phyloP scores from a whole-genome alignment of 2,113 vertebrate species.

The Urocolius indicus region DNA sequence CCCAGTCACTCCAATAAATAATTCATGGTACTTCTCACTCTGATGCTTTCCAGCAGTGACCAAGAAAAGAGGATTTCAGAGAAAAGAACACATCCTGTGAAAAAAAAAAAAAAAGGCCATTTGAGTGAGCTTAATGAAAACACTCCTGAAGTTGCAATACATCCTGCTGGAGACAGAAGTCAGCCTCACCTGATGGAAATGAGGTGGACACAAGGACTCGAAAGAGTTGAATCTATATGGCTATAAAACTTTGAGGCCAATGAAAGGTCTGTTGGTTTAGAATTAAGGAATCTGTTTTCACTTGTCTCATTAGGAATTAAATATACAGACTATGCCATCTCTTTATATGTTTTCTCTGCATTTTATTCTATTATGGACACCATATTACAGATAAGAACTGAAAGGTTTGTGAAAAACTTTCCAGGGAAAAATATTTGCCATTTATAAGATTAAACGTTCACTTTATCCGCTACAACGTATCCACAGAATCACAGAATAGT shows the following conservation, averaged over 20 bases:
- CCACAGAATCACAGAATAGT: too few species aligned
- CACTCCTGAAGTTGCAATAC: neutral
- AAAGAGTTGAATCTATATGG: neutral
- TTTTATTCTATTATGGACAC: neutral
- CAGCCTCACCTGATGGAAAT: neutral
- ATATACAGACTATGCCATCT: neutral
- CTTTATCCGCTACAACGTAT: neutral
- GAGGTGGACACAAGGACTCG: neutral
- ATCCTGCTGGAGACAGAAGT: neutral
- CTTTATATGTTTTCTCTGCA: neutral
- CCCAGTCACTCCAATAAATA: conserved; percentile 8
- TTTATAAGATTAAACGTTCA: neutral
- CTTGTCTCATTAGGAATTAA: neutral
- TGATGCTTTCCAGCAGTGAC: neutral
- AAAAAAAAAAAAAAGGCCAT: neutral
- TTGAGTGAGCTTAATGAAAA: neutral
- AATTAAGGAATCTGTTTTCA: neutral
- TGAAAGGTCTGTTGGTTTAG: neutral
- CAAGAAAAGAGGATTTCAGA: neutral
- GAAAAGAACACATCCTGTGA: neutral
- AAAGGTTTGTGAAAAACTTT: neutral
- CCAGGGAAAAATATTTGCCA: neutral
- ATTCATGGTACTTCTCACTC: neutral
- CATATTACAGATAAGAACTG: neutral
- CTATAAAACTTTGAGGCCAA: neutral